These are phyloP conservation scores for Bambusicola thoracicus DNA, from an alignment of 2,113 vertebrate species.

Conservation along the genomic window DNA sequence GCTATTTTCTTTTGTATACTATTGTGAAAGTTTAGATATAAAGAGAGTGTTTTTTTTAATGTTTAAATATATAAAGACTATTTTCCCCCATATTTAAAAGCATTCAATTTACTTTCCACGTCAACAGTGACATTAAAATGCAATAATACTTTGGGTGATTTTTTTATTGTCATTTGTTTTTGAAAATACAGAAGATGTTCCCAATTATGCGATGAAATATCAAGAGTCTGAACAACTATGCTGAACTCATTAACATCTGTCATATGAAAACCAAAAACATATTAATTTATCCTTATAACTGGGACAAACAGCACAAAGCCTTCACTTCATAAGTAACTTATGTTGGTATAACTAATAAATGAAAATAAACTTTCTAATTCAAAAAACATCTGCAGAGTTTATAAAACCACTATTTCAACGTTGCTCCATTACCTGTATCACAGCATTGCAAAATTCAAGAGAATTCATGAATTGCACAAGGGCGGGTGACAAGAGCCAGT, in stretches of 20 bases:
- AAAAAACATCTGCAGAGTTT: not conserved
- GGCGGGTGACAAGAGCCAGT: constrained; percentile 90
- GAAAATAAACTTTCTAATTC: not conserved
- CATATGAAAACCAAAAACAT: not conserved
- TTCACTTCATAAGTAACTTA: not conserved
- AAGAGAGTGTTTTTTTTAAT: constrained; percentile 14
- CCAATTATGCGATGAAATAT: not conserved
- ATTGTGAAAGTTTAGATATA: constrained; percentile 46
- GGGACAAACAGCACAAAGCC: not conserved
- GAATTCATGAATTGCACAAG: constrained; percentile 98
- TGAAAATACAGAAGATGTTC: not conserved
- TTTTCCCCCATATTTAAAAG: not conserved
- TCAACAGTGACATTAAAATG: not conserved
- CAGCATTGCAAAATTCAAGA: constrained; percentile 96
- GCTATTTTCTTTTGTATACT: constrained; percentile 46
- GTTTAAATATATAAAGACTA: constrained; percentile 51
- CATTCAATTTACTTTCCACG: not conserved
- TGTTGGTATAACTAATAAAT: not conserved
- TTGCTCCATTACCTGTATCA: constrained; percentile 86
- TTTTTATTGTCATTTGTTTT: not conserved
- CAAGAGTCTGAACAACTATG: not conserved
- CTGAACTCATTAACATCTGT: not conserved
- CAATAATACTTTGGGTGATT: not conserved
- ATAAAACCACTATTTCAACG: not conserved
- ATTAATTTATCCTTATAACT: not conserved